Base-by-base conservation (phyloP, 1,140 invertebrate species). In the Mylabris phalerata region DNA sequence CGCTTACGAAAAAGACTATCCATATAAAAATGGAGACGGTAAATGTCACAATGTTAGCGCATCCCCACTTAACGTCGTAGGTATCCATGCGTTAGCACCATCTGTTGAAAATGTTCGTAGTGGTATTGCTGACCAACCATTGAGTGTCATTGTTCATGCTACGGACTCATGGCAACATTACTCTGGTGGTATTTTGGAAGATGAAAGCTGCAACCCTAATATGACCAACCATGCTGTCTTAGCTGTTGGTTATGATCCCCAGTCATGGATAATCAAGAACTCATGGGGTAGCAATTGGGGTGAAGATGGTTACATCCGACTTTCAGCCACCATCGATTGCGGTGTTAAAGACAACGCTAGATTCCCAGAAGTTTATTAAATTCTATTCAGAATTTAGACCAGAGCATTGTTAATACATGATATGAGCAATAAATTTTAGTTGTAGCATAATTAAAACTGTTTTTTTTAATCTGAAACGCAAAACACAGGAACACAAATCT, bases 131-230 rank as follows among this genome's bases (percentile, higher is more conserved):
- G 1, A 19, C 1, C 19, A 19, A 19, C 95, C 95, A 3, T 70
- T 90, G 10, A 82, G 86, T 7, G 82, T 90, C 51, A 94, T 93
- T 57, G 98, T 98, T 71, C 94, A 98, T 80, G 95, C 95, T 51
- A 93, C 78, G 75, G 83, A 79, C 63, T 74, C 79, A 68, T 83
- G 83, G 79, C 80, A 82, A 74, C 77, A 82, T 48, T 84, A 84
- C 68, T 76, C 79, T 4, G 70, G 76, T 51, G 81, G 81, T n/a
- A 10, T 48, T 48, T 7, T 78, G 5, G 10, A 50, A 32, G 78
- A 82, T 46, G 5, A 9, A 3, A 46, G 48, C 11, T 61, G 59
- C 54, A 41, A 42, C 9, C 19, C 19, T 19, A 1, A 48, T 0
- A 44, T 55, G 1, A 69, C 92, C 7, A 87, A 92, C 69, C 90